Base-by-base conservation (phyloP, 2,797 vertebrate genomes). In the Gorsachius magnificus region DNA sequence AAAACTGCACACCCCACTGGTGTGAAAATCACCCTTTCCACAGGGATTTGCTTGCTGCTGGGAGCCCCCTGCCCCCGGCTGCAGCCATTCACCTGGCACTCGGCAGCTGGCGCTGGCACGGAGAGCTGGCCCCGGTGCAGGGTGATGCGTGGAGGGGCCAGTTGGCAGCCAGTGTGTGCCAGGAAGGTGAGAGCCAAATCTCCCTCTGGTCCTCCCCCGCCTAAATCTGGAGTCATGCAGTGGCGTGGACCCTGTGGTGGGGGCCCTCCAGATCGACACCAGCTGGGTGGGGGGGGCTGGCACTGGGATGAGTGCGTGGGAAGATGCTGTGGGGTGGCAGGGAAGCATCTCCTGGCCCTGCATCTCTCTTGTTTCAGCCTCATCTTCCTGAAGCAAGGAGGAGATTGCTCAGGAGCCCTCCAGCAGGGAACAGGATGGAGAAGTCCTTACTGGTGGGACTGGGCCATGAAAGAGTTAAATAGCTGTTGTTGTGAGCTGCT, bases 381-480 rank as follows among this genome's bases (percentile, higher is more conserved):
- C 7, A 0, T 45, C 43, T 46, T 80, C 61, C 31, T 6, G 3
- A 70, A 74, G 25, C 3, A 5, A n/a, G 50, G 58, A 77, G 45
- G 22, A 21, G 66, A 22, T 22, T 41, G 6, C 10, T 38, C 15
- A 11, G 58, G 68, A 83, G 87, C 35, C 43, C 54, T 71, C 66
- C 54, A 43, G 48, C 17, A 56, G 51, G 64, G 60, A 54, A 5
- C 0, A 5, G 64, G 65, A 36, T 79, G 74, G 78, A 38, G 81
- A 80, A 50, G 22, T 82, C 92, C 86, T 89, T 78, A 71, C 68
- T 69, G 76, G 74, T 31, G 26, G 58, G 80, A 71, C 51, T 51
- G 63, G 5, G 17, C 53, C 14, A 6, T 60, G 25, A 89, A 93
- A 66, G 75, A 91, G 90, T 93, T 93, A 95, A 95, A 95, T 41